Evolutionary conservation across 2,888 invertebrate species (phyloP).

Genomic region (Harpalus rufipes): DNA sequence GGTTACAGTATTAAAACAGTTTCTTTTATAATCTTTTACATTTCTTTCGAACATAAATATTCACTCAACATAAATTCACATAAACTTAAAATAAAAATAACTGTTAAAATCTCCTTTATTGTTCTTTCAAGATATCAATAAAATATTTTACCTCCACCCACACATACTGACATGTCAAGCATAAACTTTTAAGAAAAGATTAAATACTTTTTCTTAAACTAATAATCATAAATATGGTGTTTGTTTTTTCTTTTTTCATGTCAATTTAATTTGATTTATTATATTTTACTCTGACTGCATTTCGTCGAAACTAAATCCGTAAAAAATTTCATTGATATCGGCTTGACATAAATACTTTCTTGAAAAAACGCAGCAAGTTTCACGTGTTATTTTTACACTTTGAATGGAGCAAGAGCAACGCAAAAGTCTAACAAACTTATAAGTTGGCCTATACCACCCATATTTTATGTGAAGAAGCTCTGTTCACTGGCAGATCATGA

Average conservation of each 20-base stretch:
- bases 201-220: background rate
- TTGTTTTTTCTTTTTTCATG: background rate
- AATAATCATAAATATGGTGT: conserved; percentile 45
- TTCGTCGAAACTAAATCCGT: background rate
- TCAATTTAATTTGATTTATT: conserved; percentile 17
- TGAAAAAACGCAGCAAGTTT: conserved; percentile 22
- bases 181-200: background rate
- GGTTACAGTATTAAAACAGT: no score
- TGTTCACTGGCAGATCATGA: background rate
- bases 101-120: conserved; percentile 21
- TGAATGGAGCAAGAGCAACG: background rate
- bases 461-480: background rate
- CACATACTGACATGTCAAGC: background rate
- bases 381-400: conserved; percentile 32
- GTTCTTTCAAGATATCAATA: conserved; percentile 44
- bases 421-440: background rate
- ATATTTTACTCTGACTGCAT: background rate
- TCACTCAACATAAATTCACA: conserved; percentile 25
- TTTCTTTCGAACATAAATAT: background rate
- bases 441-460: background rate
- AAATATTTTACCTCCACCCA: conserved; percentile 38
- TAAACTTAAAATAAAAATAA: conserved; percentile 20
- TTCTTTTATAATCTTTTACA: no score
- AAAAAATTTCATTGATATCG: conserved; percentile 38
- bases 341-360: conserved; percentile 33